Evolutionary conservation across 2,797 vertebrate genomes (phyloP).

Genomic region (Cynodonichthys magdalenae): DNA sequence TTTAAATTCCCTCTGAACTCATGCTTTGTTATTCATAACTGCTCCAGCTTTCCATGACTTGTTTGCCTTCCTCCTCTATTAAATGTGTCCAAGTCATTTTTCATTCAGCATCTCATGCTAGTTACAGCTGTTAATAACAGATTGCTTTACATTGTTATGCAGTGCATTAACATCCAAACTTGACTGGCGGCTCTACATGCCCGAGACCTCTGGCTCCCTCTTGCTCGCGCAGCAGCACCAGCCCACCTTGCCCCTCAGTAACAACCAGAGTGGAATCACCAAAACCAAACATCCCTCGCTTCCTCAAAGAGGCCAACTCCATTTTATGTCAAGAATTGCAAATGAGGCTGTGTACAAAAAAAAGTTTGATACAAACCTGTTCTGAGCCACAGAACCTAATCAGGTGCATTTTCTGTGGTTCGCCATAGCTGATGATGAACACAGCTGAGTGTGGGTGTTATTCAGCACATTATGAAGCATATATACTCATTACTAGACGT

Average conservation of each 20-base stretch:
- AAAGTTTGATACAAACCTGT: slow-evolving; percentile 54
- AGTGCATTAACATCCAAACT: slow-evolving; percentile 45
- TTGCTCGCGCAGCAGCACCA: slow-evolving; percentile 24
- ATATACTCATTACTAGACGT: slow-evolving; percentile 50
- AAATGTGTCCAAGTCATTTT: slow-evolving; percentile 53
- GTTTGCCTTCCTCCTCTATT: slow-evolving; percentile 53
- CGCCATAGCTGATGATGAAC: slow-evolving; percentile 26
- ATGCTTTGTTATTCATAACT: slow-evolving; percentile 57
- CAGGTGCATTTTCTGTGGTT: slow-evolving; percentile 17
- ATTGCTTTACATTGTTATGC: slow-evolving; percentile 71
- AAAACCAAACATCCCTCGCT: slow-evolving; percentile 51
- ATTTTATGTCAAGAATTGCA: slow-evolving; percentile 70
- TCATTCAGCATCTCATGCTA: slow-evolving; percentile 51
- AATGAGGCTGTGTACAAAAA: slow-evolving; percentile 51
- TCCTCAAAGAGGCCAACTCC: slow-evolving; percentile 56
- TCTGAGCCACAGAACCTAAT: slow-evolving; percentile 9
- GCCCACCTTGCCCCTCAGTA: slow-evolving; percentile 58
- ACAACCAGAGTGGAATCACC: slow-evolving; percentile 65
- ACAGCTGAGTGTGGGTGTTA: slow-evolving; percentile 20
- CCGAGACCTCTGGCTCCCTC: slow-evolving; percentile 59
- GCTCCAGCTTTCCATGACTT: slow-evolving; percentile 44
- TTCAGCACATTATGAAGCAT: slow-evolving; percentile 30
- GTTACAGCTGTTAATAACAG: slow-evolving; percentile 69
- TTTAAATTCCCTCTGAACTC: slow-evolving; percentile 55
- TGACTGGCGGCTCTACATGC: slow-evolving; percentile 48